These are phyloP conservation scores for Heterotis niloticus DNA, from an alignment of 2,113 vertebrate genomes.

Conservation along the genomic window DNA sequence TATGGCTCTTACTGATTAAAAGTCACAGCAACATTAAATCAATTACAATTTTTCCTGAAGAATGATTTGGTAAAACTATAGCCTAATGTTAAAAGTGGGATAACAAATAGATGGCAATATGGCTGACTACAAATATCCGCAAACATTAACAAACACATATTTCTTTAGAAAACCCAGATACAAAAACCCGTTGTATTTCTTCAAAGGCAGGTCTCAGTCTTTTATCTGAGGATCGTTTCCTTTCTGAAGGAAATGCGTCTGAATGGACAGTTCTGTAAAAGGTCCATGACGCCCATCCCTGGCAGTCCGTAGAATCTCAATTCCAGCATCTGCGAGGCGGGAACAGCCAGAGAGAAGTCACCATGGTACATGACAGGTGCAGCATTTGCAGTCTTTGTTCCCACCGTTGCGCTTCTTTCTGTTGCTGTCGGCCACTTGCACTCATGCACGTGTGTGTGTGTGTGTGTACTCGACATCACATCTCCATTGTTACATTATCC, in stretches of 20 bases:
- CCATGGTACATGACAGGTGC: neutral
- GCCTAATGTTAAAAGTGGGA: neutral
- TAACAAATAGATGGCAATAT: neutral
- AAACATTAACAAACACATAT: neutral
- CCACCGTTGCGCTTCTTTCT: neutral
- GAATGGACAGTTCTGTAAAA: neutral
- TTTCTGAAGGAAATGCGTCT: slow-evolving; percentile 8
- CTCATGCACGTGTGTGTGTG: no score
- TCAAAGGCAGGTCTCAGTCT: slow-evolving; percentile 7
- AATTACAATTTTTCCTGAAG: neutral
- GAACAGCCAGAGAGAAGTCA: neutral
- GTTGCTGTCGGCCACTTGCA: neutral
- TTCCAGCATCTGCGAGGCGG: neutral
- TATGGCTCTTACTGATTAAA: slow-evolving; percentile 1
- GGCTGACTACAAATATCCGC: neutral
- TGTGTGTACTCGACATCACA: neutral
- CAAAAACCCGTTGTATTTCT: neutral
- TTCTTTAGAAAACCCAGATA: slow-evolving; percentile 1
- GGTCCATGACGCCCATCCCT: neutral
- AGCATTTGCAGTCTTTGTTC: neutral
- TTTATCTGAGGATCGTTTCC: neutral
- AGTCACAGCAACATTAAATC: neutral
- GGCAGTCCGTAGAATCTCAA: neutral
- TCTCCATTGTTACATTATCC: neutral
- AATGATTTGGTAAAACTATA: neutral